Evolutionary conservation across 2,113 vertebrate genomes (phyloP).

Genomic region (Toxostoma redivivum): DNA sequence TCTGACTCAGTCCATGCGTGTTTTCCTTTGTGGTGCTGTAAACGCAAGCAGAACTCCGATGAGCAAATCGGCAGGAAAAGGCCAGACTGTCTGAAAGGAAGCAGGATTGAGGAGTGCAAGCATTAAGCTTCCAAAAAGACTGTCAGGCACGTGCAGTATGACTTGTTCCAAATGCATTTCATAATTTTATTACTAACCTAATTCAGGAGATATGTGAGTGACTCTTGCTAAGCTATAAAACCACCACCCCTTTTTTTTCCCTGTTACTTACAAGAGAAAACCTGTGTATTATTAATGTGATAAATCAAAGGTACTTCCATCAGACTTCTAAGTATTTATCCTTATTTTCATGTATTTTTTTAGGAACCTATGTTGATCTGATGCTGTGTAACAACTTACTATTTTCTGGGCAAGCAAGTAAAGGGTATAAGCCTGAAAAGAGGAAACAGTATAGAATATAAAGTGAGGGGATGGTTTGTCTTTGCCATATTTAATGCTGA

Average conservation of each 20-base stretch:
- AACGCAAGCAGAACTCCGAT: neutral
- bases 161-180: neutral
- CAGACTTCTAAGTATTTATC: neutral
- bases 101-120: neutral
- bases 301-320: neutral
- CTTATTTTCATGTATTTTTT: neutral
- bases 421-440: neutral
- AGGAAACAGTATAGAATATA: neutral
- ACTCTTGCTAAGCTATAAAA: neutral
- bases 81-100: neutral
- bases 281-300: neutral
- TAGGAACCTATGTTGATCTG: neutral
- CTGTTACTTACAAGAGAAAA: neutral
- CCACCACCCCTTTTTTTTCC: neutral
- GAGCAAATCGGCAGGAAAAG: neutral
- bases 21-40: neutral
- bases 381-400: neutral
- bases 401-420: neutral
- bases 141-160: neutral
- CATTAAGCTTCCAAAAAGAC: neutral
- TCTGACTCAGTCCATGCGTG: neutral
- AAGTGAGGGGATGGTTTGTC: neutral
- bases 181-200: constrained; percentile 27
- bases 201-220: neutral
- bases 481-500: neutral